Conservation (phyloP, 2,113 vertebrate species). For the Aldabrachelys gigantea region DNA sequence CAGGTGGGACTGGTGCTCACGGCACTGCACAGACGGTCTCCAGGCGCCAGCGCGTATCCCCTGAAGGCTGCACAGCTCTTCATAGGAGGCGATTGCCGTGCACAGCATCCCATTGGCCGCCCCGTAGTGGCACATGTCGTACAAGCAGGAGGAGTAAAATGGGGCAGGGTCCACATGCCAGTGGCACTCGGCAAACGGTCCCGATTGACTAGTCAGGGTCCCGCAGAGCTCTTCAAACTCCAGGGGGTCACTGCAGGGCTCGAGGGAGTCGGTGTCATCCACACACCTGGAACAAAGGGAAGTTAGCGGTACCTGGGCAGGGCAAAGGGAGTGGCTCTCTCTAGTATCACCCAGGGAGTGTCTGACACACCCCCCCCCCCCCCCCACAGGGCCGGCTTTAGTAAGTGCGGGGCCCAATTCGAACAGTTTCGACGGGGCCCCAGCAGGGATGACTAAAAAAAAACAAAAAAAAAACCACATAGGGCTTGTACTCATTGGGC, state of each 20-base stretch:
- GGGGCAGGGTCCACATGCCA: conserved; percentile 44
- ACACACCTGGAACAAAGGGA: not conserved
- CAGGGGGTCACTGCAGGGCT: not conserved
- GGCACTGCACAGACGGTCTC: conserved; percentile 59
- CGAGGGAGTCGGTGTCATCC: not conserved
- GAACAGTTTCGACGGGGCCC: too few relatives aligned
- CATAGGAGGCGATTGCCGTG: conserved; percentile 71
- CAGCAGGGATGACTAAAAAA: too few relatives aligned
- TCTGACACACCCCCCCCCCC: not conserved
- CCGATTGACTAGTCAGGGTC: conserved; percentile 68
- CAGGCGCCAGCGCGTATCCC: conserved; percentile 62
- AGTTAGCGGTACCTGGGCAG: too few relatives aligned
- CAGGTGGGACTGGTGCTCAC: conserved; percentile 42
- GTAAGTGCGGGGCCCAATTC: too few relatives aligned
- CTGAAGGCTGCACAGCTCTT: conserved; percentile 52
- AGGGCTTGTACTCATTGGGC: too few relatives aligned
- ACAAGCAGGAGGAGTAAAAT: conserved; percentile 70
- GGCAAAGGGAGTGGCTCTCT: not conserved
- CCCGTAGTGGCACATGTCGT: conserved; percentile 71
- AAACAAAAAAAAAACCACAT: too few relatives aligned
- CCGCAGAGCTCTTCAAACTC: conserved; percentile 56
- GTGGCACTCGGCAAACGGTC: conserved; percentile 73
- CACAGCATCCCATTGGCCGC: conserved; percentile 65
- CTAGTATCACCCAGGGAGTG: not conserved
- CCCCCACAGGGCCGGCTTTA: too few relatives aligned